Evolutionary conservation across 2,888 invertebrate species (phyloP).

Genomic region (Strigamia transsilvanica): DNA sequence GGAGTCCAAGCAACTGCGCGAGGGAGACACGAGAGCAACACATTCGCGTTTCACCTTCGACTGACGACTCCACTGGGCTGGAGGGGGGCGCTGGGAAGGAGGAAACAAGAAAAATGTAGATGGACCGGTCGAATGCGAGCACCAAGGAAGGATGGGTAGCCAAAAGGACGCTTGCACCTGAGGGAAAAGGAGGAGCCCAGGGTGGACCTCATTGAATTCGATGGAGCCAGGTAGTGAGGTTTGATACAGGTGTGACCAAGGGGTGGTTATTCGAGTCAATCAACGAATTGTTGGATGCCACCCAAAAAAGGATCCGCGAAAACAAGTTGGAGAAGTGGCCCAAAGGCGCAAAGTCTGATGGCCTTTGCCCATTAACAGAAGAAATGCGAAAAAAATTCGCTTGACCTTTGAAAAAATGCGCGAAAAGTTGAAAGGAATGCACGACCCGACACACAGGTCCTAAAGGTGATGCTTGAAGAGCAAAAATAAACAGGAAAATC

Average conservation of each 20-base stretch:
- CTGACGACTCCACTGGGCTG: neutral
- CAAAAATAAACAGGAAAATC: neutral
- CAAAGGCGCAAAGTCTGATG: neutral
- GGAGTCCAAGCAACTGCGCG: neutral
- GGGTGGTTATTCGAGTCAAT: neutral
- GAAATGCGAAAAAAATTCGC: neutral
- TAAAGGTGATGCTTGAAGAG: neutral
- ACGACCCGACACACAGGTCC: neutral
- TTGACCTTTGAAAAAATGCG: slow-evolving; percentile 18
- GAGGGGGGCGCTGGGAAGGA: slow-evolving; percentile 13
- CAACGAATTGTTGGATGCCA: neutral
- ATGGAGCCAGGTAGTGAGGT: neutral
- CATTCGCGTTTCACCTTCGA: slow-evolving; percentile 26
- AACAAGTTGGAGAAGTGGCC: neutral
- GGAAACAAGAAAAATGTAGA: neutral
- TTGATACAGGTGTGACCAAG: slow-evolving; percentile 18
- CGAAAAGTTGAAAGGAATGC: neutral
- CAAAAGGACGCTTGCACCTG: neutral
- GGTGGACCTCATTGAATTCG: slow-evolving; percentile 29
- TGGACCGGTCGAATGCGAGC: slow-evolving; percentile 6
- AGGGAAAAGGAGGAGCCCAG: slow-evolving; percentile 21
- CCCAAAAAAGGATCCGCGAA: slow-evolving; percentile 11
- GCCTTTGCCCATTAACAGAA: neutral
- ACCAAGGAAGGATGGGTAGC: neutral
- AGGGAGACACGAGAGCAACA: slow-evolving; percentile 29